Percentiles rank a stretch among this genome's conserved stretches.
Conservation (phyloP, 2,113 vertebrate genomes). For the Eubucco bourcierii region DNA sequence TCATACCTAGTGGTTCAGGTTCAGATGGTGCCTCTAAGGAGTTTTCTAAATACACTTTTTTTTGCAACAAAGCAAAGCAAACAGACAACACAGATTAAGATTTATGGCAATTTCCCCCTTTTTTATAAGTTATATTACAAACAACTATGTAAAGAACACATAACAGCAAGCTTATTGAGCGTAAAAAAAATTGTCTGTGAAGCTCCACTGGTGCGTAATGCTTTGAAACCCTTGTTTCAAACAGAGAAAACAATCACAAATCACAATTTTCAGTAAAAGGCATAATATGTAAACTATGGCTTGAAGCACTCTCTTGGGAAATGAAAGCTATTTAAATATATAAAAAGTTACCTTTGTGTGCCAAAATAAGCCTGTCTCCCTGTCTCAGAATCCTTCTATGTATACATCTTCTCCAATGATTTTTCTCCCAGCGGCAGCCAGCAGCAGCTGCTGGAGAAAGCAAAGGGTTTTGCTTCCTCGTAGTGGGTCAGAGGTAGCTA, state of each 20-base stretch:
- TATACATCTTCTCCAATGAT: background rate
- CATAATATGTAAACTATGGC: background rate
- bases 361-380: background rate
- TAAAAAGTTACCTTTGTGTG: background rate
- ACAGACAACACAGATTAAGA: background rate
- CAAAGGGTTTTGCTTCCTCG: background rate
- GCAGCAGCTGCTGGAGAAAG: background rate
- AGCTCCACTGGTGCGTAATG: background rate
- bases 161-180: constrained; percentile 4
- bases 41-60: background rate
- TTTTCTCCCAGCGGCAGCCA: background rate
- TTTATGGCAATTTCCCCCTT: background rate
- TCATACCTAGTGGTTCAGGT: background rate
- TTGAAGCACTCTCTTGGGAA: background rate
- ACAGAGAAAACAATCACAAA: constrained; percentile 25
- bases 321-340: background rate
- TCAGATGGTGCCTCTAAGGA: background rate
- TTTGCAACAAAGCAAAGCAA: background rate
- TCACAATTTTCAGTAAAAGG: constrained; percentile 1
- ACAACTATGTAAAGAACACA: background rate
- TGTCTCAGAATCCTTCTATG: background rate
- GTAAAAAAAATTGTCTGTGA: constrained; percentile 6
- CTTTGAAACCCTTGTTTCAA: constrained; percentile 17
- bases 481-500: background rate
- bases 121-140: background rate